These are phyloP conservation scores for Thymelicus lineola DNA, from an alignment of 2,888 invertebrate species.

Conservation along the genomic window DNA sequence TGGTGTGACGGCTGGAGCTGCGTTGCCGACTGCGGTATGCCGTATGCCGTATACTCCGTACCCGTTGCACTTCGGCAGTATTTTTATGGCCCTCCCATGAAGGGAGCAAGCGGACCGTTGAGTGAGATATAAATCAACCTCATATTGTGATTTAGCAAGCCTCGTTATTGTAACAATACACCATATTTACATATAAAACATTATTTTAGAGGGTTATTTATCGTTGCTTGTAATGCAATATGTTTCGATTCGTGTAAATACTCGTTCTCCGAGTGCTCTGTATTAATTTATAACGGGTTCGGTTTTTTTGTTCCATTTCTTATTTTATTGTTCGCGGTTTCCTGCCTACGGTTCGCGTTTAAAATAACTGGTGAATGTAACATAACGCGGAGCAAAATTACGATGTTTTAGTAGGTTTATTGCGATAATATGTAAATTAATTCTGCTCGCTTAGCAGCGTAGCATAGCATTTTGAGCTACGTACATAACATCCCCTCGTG, in stretches of 20 bases:
- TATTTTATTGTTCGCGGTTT: conserved; percentile 43
- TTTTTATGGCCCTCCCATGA: conserved; percentile 81
- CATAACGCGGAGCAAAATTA: conserved; percentile 34
- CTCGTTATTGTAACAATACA: conserved; percentile 87
- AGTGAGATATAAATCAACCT: conserved; percentile 84
- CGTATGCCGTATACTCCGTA: too few relatives aligned
- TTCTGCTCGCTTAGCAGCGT: conserved; percentile 24
- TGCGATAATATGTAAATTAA: conserved; percentile 36
- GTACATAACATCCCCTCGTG: conserved; percentile 4
- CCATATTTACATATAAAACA: conserved; percentile 85
- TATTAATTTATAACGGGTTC: conserved; percentile 68
- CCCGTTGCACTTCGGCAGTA: conserved; percentile 55
- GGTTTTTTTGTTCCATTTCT: conserved; percentile 45
- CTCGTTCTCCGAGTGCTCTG: conserved; percentile 60
- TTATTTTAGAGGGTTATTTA: conserved; percentile 76
- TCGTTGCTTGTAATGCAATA: conserved; percentile 68
- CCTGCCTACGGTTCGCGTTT: conserved; percentile 40
- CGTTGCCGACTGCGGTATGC: conserved; percentile 10
- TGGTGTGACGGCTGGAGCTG: conserved; percentile 25
- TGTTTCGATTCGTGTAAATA: conserved; percentile 59
- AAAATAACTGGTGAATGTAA: conserved; percentile 34
- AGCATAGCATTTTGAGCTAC: conserved; percentile 7
- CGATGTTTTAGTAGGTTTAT: conserved; percentile 39
- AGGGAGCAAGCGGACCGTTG: conserved; percentile 76
- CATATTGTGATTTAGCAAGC: conserved; percentile 87